A percentile compares a stretch with the other conserved stretches of the same genome.
Evolutionary conservation across 2,888 invertebrate genomes (phyloP).

Genomic region (Diarsia brunnea): DNA sequence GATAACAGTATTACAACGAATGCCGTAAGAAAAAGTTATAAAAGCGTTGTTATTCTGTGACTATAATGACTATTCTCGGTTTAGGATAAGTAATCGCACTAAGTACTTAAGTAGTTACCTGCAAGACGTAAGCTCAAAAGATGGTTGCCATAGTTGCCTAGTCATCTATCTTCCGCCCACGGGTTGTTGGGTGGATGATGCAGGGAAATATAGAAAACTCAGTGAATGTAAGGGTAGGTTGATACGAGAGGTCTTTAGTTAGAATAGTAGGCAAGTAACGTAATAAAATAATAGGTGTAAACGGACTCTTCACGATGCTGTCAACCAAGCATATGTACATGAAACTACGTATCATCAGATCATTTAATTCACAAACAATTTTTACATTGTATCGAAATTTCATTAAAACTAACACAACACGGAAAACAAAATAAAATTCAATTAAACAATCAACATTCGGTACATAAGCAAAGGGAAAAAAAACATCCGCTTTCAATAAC

Average conservation of each 20-base stretch:
- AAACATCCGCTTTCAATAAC: too few relatives aligned
- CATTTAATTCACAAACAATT: too few relatives aligned
- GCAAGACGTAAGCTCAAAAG: background rate
- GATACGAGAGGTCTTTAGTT: background rate
- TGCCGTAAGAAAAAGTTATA: background rate
- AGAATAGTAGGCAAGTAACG: background rate
- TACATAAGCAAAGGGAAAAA: too few relatives aligned
- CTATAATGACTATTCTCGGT: background rate
- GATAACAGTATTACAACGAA: background rate
- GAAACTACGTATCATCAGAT: too few relatives aligned
- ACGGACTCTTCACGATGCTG: too few relatives aligned
- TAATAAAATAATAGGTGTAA: background rate
- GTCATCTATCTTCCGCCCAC: slow-evolving; percentile 21
- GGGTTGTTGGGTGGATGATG: background rate
- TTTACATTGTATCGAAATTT: too few relatives aligned
- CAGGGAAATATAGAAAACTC: background rate
- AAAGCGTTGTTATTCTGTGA: background rate
- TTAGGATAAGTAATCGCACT: background rate
- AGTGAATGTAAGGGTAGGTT: background rate
- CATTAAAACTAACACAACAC: too few relatives aligned
- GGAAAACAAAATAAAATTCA: too few relatives aligned
- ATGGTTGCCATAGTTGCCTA: background rate
- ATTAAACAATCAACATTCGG: too few relatives aligned
- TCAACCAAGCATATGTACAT: too few relatives aligned
- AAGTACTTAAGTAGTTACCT: background rate